Percentiles rank a stretch among this genome's conserved stretches.
Evolutionary conservation across 2,113 vertebrate species (phyloP).

Genomic region (Gasterosteus nipponicus): DNA sequence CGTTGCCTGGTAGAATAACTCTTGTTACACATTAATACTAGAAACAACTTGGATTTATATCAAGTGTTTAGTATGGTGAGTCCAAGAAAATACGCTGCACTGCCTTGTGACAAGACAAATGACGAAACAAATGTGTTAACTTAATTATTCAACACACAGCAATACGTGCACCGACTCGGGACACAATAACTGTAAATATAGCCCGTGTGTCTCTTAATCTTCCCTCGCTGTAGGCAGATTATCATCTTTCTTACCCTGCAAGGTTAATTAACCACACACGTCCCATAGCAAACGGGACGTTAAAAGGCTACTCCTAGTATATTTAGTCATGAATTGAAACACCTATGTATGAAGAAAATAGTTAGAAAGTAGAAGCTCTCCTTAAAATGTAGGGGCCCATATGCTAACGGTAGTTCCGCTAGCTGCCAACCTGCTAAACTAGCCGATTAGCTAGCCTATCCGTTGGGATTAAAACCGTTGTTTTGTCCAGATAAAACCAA

Average conservation of each 20-base stretch:
- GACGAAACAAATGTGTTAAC: neutral
- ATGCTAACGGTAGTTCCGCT: slow-evolving; percentile 61
- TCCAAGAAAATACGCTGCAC: neutral
- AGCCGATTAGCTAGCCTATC: slow-evolving; percentile 36
- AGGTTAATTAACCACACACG: neutral
- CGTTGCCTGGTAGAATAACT: neutral
- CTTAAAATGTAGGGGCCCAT: slow-evolving; percentile 65
- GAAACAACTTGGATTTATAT: neutral
- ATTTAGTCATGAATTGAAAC: rapidly evolving
- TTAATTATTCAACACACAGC: neutral
- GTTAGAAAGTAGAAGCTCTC: neutral
- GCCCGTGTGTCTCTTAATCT: slow-evolving; percentile 4
- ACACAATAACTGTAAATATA: slow-evolving; percentile 1
- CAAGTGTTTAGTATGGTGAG: neutral
- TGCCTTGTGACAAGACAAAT: too few species aligned
- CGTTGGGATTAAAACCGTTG: slow-evolving; percentile 13
- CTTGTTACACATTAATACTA: neutral
- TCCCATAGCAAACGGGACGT: neutral
- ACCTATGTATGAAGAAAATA: neutral
- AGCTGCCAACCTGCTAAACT: slow-evolving; percentile 58
- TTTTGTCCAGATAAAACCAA: neutral
- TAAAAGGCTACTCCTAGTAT: neutral
- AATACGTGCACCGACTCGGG: neutral
- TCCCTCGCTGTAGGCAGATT: slow-evolving; percentile 34
- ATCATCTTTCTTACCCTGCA: neutral